Evolutionary conservation across 2,797 vertebrate genomes (phyloP), one percentile per base, ranked within the genome.

Genomic region (Hoplostethus atlanticus): DNA sequence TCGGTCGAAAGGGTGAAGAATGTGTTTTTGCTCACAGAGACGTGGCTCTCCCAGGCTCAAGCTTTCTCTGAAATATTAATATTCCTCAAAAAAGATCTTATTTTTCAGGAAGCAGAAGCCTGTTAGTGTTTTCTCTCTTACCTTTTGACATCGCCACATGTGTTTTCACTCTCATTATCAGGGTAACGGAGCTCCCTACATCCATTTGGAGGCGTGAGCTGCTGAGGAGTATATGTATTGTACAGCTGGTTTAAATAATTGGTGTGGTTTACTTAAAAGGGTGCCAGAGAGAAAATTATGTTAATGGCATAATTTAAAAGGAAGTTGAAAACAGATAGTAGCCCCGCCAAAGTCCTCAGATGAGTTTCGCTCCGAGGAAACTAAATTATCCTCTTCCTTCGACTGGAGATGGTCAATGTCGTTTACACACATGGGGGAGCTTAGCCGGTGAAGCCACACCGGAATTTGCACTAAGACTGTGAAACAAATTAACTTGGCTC

Each of bases 211-310:
- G 90, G 86, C 88, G 48, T 46, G 67, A 84, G 83, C 74, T 48
- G 60, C 57, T 86, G 86, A 89, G 82, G 84, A 90, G 70, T 91
- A 90, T 91, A 85, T 92, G 90, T 88, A 91, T 90, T 91, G 90
- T 92, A 88, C 77, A 48, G 80, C 87, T 89, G 92, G 91, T 94
- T 94, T 92, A 92, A 94, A 95, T 95, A 95, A 94, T 94, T 92
- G 91, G 88, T 89, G 82, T 89, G 91, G 91, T 95, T 95, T 94
- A 94, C 90, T 94, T 94, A 92, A 95, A 95, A 94, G 89, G 91
- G 85, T 88, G 87, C 90, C 83, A 93, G 87, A 88, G 89, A 91
- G 91, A 89, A 89, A 92, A 92, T 92, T 93, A 93, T 94, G 92
- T 91, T 94, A 93, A 94, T 94, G 79, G 87, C 70, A 90, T 92